A percentile compares a stretch with the other conserved stretches of the same genome.
These are phyloP conservation scores for Hermodice carunculata DNA, from an alignment of 2,888 invertebrate species.

Conservation along the genomic window DNA sequence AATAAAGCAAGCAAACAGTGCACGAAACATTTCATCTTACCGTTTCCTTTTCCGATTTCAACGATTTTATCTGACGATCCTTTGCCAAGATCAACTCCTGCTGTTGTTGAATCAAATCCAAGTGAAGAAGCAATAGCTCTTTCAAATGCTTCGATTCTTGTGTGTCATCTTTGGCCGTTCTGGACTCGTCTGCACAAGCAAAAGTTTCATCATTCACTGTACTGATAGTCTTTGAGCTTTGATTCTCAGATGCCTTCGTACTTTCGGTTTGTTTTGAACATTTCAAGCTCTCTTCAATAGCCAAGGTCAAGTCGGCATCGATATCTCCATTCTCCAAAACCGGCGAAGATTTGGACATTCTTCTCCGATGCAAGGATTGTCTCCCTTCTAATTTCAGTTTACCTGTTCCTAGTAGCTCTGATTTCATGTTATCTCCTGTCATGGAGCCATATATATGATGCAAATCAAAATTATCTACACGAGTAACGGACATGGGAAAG, in stretches of 20 bases:
- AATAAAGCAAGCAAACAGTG: too few relatives aligned
- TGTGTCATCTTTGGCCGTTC: constrained; percentile 28
- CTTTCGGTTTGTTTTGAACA: constrained; percentile 2
- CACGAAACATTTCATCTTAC: constrained; percentile 72
- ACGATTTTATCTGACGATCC: constrained; percentile 81
- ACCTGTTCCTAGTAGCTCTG: neutral
- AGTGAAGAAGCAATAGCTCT: constrained; percentile 84
- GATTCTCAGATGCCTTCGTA: constrained; percentile 3
- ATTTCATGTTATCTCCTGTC: constrained; percentile 12
- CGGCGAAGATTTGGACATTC: constrained; percentile 16
- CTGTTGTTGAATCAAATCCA: constrained; percentile 91
- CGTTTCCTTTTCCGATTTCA: constrained; percentile 84
- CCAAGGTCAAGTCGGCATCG: neutral
- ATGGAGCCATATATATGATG: neutral
- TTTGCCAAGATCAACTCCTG: constrained; percentile 85
- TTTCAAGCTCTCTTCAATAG: constrained; percentile 6
- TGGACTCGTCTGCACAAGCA: constrained; percentile 3
- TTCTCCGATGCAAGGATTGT: constrained; percentile 13
- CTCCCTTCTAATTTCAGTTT: constrained; percentile 10
- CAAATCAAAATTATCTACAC: too few relatives aligned
- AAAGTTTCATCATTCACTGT: neutral
- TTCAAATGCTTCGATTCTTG: constrained; percentile 68
- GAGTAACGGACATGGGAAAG: too few relatives aligned
- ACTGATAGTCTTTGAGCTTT: neutral
- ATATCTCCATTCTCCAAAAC: constrained; percentile 6